Percentiles rank a stretch among this genome's conserved stretches.
Conservation (phyloP, 2,797 vertebrate genomes). For the Leptatherina wallacei region DNA sequence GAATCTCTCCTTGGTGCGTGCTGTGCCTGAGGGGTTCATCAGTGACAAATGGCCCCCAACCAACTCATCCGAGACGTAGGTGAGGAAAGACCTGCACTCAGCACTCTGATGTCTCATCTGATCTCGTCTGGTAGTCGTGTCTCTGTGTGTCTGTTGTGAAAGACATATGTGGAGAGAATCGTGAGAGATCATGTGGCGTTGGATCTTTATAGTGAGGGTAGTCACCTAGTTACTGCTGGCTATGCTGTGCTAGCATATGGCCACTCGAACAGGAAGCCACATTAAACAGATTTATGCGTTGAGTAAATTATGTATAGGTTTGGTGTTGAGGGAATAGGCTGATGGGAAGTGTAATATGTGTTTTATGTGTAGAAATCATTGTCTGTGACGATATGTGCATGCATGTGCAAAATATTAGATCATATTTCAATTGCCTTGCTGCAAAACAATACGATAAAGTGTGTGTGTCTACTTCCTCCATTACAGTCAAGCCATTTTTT, state of each 20-base stretch:
- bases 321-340: conserved; percentile 17
- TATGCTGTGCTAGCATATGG: conserved; percentile 21
- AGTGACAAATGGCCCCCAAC: conserved; percentile 58
- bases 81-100: conserved; percentile 42
- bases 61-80: conserved; percentile 54
- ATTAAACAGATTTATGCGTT: conserved; percentile 50
- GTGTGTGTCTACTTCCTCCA: background rate
- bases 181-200: conserved; percentile 8
- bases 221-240: conserved; percentile 20
- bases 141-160: conserved; percentile 1
- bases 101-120: conserved; percentile 44
- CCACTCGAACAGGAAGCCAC: conserved; percentile 46
- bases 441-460: background rate
- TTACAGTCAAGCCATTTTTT: background rate
- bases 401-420: background rate
- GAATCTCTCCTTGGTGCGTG: conserved; percentile 40
- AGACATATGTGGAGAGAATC: conserved; percentile 20
- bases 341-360: background rate
- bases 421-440: background rate
- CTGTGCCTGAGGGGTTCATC: conserved; percentile 54
- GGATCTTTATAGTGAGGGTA: conserved; percentile 5
- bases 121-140: conserved; percentile 10
- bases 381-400: background rate
- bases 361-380: conserved; percentile 13
- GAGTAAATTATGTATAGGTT: conserved; percentile 11